Evolutionary conservation across 2,888 invertebrate species (phyloP), one percentile per base, ranked within the genome.

Genomic region (Drosophila infuscata): DNA sequence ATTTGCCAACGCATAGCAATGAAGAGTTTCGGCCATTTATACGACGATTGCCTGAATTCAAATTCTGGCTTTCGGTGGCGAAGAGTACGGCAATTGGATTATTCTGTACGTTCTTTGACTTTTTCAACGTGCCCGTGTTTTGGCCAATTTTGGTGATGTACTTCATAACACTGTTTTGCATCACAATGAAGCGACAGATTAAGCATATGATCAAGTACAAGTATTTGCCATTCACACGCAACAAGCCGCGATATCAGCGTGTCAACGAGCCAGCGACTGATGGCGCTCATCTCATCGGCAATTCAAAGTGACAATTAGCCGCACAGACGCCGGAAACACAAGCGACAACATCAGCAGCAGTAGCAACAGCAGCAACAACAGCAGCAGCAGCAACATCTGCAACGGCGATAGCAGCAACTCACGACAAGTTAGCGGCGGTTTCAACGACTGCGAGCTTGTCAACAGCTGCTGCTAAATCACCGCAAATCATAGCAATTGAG

Each of bases 121-220:
- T 97, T 90, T 98, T 99, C 94, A 99, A 99, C 95, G 97, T 99
- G 93, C 99, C 99, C 92, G 99, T 99, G 91, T 99, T 99, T 94
- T 99, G 99, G 99, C 99, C 99, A 72, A 99, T 99, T 91, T 95
- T 99, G 93, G 99, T 99, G 91, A 98, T 99, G 97, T 99, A 99
- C 94, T 99, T 99, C 94, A 97, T 99, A 92, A 98, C 99, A 69
- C 94, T 99, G 85, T 98, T 99, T 94, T 97, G 98, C 94, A 97
- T 99, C 92, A 99, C 99, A 69, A 99, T 99, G 99, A 99, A 99
- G 94, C 96, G 99, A 92, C 99, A 99, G 95, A 99, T 99, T 91
- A 99, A 97, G 98, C 99, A 99, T 95, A 99, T 99, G 99, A 97
- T 99, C 92, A 99, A 98, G 94, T 99, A 99, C 94, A 96, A 97